phyloP scores from a whole-genome alignment of 2,797 vertebrate species.

The Gymnocypris eckloni region DNA sequence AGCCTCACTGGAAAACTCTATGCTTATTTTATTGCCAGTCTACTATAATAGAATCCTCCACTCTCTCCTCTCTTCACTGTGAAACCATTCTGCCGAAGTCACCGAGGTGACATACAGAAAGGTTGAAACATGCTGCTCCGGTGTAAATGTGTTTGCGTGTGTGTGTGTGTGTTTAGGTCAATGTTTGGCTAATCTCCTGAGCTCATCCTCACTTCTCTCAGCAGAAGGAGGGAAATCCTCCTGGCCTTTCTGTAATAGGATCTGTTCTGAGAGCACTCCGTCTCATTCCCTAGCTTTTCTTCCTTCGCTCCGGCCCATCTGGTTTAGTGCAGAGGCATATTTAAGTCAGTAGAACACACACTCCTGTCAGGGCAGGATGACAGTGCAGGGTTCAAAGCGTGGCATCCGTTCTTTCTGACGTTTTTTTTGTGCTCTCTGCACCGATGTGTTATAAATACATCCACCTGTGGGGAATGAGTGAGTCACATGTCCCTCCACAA shows the following conservation, averaged over 20 bases:
- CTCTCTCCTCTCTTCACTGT: slow-evolving; percentile 1
- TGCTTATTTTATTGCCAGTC: slow-evolving; percentile 38
- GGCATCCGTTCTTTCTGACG: slow-evolving; percentile 14
- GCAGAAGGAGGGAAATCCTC: slow-evolving; percentile 58
- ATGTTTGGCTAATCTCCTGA: slow-evolving; percentile 51
- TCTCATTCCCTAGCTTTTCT: slow-evolving; percentile 1
- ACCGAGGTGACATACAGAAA: background rate
- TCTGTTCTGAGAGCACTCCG: slow-evolving; percentile 53
- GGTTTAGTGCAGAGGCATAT: background rate
- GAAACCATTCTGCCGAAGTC: background rate
- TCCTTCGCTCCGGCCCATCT: slow-evolving; percentile 21
- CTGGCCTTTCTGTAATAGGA: slow-evolving; percentile 67
- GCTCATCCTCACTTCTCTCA: slow-evolving; percentile 52
- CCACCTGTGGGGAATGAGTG: slow-evolving; percentile 43
- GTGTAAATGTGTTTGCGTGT: background rate
- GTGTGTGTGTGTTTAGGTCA: slow-evolving; percentile 46
- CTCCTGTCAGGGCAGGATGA: slow-evolving; percentile 17
- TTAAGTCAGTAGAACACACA: slow-evolving; percentile 18
- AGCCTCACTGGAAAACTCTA: slow-evolving; percentile 41
- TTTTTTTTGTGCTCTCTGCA: slow-evolving; percentile 8
- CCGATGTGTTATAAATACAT: slow-evolving; percentile 39
- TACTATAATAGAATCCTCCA: slow-evolving; percentile 25
- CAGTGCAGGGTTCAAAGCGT: background rate
- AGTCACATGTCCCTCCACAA: slow-evolving; percentile 38
- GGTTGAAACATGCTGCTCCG: slow-evolving; percentile 6